Base-by-base conservation (phyloP, 92 coral and sea anemone genomes). In the Bergia puertoricense region DNA sequence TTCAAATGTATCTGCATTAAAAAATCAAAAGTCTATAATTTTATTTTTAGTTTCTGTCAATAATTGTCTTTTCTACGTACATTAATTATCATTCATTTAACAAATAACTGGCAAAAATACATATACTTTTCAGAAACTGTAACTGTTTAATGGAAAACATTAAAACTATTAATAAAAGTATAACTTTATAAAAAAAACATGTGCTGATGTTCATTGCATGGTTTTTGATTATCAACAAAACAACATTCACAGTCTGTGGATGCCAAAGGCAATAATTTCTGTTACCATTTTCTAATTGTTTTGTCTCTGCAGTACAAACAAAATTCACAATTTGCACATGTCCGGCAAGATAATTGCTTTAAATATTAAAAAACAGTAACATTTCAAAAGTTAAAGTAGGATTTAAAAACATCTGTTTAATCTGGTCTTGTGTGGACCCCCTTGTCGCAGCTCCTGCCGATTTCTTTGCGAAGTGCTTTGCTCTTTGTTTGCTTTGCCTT, bases 401-500 rank as follows among this genome's bases (percentile, higher is more conserved):
- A 46, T 46, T 46, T 51, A 51, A 51, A 51, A 51, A 10, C 57
- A 51, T 51, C 57, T 51, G 57, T 51, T 51, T 51, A 10, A 8
- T 51, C 57, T 51, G 8, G 57, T 51, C 15, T 8, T 51, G 14
- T 51, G 15, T 51, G 57, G 57, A 51, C 57, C 15, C 57, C 57
- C 57, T 45, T 45, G 4, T 45, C 7, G 30, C 76, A 90, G 74
- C 87, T 87, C 90, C 91, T 90, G 77, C 88, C 90, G 44, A 92
- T 90, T 83, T 92, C 94, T 38, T 88, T 92, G 41, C 89, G 88
- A 18, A 90, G 85, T 41, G 94, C 80, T 85, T 88, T 92, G 73
- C 54, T 40, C 85, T 92, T 86, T 2, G 10, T 82, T 85, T 92
- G 92, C 78, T 89, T 92, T 10, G 79, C 76, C 76, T 77, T 89